Evolutionary conservation across 1,140 invertebrate genomes (phyloP), one percentile per base, ranked within the genome.

Genomic region (Euura saliciscinereae): DNA sequence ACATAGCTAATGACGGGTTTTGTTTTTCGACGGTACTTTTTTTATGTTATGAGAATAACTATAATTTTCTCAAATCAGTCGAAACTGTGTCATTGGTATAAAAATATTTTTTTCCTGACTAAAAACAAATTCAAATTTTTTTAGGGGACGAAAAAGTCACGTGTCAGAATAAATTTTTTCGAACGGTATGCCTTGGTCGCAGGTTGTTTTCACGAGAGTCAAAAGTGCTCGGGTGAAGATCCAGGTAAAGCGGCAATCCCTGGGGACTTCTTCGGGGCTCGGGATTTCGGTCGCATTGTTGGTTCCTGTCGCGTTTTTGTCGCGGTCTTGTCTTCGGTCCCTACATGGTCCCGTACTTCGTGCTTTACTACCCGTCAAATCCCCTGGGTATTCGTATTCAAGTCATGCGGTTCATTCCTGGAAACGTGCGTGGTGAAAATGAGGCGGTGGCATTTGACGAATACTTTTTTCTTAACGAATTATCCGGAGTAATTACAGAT

Each of bases 291-390:
- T 8, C 66, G 43, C 10, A 67, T 67, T 67, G 66, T 67, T 67
- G 66, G 8, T 67, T 67, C 66, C 66, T 67, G 66, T 67, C 66
- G 66, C 13, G 66, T 11, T 67, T n/a, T 59, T 59, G 51, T 28
- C 28, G 28, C 28, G 28, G 28, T 64, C 59, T 64, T 64, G 59
- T 67, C 66, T 28, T 28, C 66, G 66, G 74, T 80, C 78, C 66
- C 80, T 78, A 83, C 83, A 83, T 79, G 83, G 79, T 83, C 81
- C 80, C 79, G 82, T 79, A 85, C 79, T 83, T 85, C 83, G 77
- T 84, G 79, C 74, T 59, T 28, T 77, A 82, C 75, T 76, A 80
- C 76, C 78, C 70, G 73, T 73, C 76, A 59, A 68, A 71, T 84
- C 83, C 80, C 82, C 68, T 66, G 79, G 83, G 83, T 28, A 83